Base-by-base conservation (phyloP, 2,888 invertebrate genomes). In the Ischnus inquisitorius region DNA sequence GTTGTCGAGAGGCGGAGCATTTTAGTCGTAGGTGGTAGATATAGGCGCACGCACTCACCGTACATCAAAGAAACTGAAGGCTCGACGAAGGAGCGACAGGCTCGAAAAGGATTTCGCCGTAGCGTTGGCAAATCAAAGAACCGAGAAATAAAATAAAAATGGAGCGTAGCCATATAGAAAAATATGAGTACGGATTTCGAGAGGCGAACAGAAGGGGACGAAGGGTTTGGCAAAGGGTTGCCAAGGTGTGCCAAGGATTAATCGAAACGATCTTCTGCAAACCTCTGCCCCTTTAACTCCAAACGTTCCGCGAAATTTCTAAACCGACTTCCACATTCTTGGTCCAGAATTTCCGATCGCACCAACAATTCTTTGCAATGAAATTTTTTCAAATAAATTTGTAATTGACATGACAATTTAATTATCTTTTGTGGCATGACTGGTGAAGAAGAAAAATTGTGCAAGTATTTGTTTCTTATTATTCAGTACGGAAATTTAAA, bases 21-120 rank as follows among this genome's bases (percentile, higher is more conserved):
- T 8, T 46, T 71, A 79, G 57, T 83, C 69, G 83, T 83, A 83
- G 83, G 83, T 83, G 79, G 79, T 57, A 71, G 74, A 79, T 41
- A 75, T 34, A 69, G 43, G 69, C 62, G 62, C 62, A 71, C 68
- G 62, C 28, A 77, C 82, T 77, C 57, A 2, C 51, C 51, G 41
- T 51, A 62, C 46, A 60, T n/a, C 34, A 62, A 68, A 82, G 72
- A 16, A 43, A 41, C 57, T 43, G 72, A 60, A 72, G 72, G 57
- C 43, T 28, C 57, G 39, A 22, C 60, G 60, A 75, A 69, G 68
- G 76, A 71, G 64, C 60, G 74, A 74, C 68, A 68, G 74, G 64
- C 62, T 60, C 48, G 57, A 74, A 74, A 46, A 46, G 72, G 46
- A 14, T 60, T 62, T 74, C 43, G 46, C 62, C 72, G 16, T 25